Evolutionary conservation across 2,888 invertebrate genomes (phyloP), one percentile per base, ranked within the genome.

Genomic region (Antitype chi): DNA sequence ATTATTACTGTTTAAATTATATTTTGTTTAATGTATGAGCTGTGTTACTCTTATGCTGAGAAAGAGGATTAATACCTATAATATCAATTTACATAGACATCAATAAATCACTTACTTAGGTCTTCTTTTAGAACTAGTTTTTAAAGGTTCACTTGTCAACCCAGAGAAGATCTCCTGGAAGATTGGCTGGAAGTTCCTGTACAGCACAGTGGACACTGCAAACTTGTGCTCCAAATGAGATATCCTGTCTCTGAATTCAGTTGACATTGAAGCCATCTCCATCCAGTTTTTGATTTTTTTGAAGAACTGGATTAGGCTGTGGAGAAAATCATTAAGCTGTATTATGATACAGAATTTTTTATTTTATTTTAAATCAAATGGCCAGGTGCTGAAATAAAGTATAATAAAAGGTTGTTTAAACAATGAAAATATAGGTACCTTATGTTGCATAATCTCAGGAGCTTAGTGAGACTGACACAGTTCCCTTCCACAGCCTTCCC

Each of bases 261-360:
- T 97, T 0, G 99, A 97, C 95, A 99, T 97, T 85, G 98, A 98
- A 1, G 99, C 98, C 99, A 99, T 99, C 90, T 99, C 99, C 80
- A 98, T 98, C 99, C 99, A 99, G 91, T 98, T 98, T 92, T 98
- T 98, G 91, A 99, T 99, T 96, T 99, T 99, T 85, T 97, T 98
- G 92, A 99, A 99, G 95, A 99, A 99, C 90, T 99, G 98, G 81
- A 98, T 98, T 81, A 99, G 97, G 92, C 99, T 99, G 96, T 69
- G 57, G n/a, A 68, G 38, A 9, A 76, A 71, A 28, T 47, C 9
- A 57, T 20, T 70, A n/a, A n/a, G 13, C 3, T 49, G 47, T 25
- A 52, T 52, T 38, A 47, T 13, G 53, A 38, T 63, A 13, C 20
- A 64, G 17, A 43, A n/a, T n/a, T n/a, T n/a, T 43, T n/a, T 17